Conservation (phyloP, 2,888 invertebrate species). For the Micoletzkya japonica region DNA sequence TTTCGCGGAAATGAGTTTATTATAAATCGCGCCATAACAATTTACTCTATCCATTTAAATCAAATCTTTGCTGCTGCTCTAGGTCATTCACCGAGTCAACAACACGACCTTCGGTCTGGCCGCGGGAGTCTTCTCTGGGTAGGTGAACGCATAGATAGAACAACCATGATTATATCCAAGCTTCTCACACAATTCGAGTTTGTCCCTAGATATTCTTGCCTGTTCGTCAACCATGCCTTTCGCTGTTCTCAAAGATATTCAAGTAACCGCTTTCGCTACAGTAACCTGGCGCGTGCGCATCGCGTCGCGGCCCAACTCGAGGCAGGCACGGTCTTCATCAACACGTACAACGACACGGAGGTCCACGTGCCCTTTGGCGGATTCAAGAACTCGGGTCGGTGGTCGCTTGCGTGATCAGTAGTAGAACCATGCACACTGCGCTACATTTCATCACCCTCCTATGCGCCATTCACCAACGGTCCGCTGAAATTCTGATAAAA, state of each 20-base stretch:
- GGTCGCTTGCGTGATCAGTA: not conserved
- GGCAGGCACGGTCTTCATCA: constrained; percentile 70
- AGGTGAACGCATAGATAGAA: constrained; percentile 65
- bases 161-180: not conserved
- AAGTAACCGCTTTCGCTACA: constrained; percentile 25
- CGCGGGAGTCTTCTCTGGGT: constrained; percentile 70
- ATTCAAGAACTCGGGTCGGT: constrained; percentile 65
- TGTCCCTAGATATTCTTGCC: too few relatives aligned
- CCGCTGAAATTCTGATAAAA: too few relatives aligned
- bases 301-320: constrained; percentile 67
- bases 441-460: too few relatives aligned
- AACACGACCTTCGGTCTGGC: constrained; percentile 69
- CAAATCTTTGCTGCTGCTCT: not conserved
- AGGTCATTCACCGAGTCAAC: constrained; percentile 67
- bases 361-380: constrained; percentile 71
- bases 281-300: constrained; percentile 67
- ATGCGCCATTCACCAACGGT: too few relatives aligned
- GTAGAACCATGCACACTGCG: too few relatives aligned
- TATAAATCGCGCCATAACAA: not conserved
- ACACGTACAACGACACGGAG: constrained; percentile 70
- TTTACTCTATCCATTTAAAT: not conserved
- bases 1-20: not conserved
- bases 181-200: not conserved
- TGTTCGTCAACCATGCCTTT: too few relatives aligned
- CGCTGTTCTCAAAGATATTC: too few relatives aligned